Evolutionary conservation across 1,140 invertebrate genomes (phyloP).

Genomic region (Tetramorium alpestre): DNA sequence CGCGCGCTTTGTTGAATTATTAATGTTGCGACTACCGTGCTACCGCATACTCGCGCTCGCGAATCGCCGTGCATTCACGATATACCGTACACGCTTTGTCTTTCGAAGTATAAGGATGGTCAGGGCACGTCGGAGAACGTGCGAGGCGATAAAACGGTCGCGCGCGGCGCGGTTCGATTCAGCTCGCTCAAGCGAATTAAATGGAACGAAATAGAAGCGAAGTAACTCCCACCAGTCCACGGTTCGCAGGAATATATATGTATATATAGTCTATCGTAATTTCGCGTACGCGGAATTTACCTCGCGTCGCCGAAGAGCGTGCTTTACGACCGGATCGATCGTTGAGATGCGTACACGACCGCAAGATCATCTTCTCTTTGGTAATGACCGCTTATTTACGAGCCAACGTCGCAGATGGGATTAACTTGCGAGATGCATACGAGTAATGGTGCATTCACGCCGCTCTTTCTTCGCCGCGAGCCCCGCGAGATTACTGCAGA

Average conservation of each 20-base stretch:
- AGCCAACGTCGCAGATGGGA: conserved; percentile 19
- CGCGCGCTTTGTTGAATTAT: conserved; percentile 68
- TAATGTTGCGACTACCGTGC: conserved; percentile 62
- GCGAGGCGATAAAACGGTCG: conserved; percentile 63
- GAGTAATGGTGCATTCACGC: conserved; percentile 8
- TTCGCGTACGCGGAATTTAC: conserved; percentile 12
- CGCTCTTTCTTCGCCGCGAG: not conserved
- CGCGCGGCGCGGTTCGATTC: conserved; percentile 27
- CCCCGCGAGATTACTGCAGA: not conserved
- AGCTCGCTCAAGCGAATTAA: conserved; percentile 64
- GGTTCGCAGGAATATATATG: not conserved
- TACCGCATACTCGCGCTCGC: conserved; percentile 65
- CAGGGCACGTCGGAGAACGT: conserved; percentile 57
- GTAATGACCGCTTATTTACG: conserved; percentile 48
- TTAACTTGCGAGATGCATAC: conserved; percentile 42
- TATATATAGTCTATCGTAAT: conserved; percentile 1
- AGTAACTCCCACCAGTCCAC: not conserved
- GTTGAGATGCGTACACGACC: not conserved
- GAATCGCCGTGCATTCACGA: conserved; percentile 67
- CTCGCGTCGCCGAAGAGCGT: not conserved
- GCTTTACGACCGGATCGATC: conserved; percentile 40
- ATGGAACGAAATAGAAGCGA: conserved; percentile 33
- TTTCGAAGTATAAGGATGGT: conserved; percentile 68
- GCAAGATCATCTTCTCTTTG: conserved; percentile 31
- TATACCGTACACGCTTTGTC: conserved; percentile 69